Conservation (phyloP, 2,888 invertebrate genomes). For the Drosophila diplacantha region DNA sequence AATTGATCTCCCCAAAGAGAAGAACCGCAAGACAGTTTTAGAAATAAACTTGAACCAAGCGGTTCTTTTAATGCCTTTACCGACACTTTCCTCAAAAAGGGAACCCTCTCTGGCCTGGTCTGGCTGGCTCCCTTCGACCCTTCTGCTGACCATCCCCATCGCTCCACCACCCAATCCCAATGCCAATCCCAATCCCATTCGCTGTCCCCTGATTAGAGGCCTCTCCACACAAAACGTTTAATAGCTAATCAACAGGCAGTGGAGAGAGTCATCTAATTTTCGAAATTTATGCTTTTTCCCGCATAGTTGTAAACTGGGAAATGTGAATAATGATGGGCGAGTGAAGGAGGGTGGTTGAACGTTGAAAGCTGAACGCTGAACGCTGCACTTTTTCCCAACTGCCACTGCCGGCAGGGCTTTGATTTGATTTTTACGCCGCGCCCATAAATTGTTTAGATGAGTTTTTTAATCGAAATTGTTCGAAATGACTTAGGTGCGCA, state of each 20-base stretch:
- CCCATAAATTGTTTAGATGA: constrained; percentile 77
- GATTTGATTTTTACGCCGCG: constrained; percentile 75
- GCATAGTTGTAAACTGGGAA: constrained; percentile 75
- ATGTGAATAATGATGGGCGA: constrained; percentile 58
- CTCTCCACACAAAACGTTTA: constrained; percentile 43
- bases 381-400: constrained; percentile 9
- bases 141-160: background rate
- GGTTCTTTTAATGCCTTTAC: background rate
- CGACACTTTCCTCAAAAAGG: background rate
- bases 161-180: background rate
- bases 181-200: background rate
- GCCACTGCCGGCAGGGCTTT: constrained; percentile 57
- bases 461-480: constrained; percentile 75
- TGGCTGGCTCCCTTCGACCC: no score
- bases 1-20: background rate
- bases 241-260: constrained; percentile 43
- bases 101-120: background rate
- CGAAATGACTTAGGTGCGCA: constrained; percentile 73
- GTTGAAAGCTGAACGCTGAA: constrained; percentile 1
- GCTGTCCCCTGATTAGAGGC: constrained; percentile 1
- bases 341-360: background rate
- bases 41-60: background rate
- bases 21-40: no score
- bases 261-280: constrained; percentile 54
- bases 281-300: constrained; percentile 71